These are phyloP conservation scores for Holcopasites calliopsidis DNA, from an alignment of 1,140 invertebrate genomes.

Conservation along the genomic window DNA sequence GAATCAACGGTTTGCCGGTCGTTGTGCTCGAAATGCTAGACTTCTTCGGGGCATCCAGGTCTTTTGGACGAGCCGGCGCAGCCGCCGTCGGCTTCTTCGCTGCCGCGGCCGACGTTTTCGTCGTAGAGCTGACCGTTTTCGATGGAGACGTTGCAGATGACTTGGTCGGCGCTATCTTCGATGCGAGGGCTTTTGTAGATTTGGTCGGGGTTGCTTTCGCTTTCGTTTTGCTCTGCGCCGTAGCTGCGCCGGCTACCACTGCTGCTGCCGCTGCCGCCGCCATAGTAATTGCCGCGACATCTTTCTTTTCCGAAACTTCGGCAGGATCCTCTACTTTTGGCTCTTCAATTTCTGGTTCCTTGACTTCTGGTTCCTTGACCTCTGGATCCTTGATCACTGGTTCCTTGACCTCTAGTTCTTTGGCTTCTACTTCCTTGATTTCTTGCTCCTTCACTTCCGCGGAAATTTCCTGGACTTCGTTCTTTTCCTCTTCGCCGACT, in stretches of 20 bases:
- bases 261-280: constrained; percentile 66
- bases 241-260: constrained; percentile 50
- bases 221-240: constrained; percentile 56
- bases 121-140: constrained; percentile 60
- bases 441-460: background rate
- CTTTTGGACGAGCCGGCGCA: constrained; percentile 50
- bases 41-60: constrained; percentile 59
- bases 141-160: constrained; percentile 71
- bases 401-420: background rate
- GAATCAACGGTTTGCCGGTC: constrained; percentile 40
- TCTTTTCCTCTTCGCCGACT: background rate
- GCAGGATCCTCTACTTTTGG: background rate
- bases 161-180: constrained; percentile 63
- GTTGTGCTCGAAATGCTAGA: constrained; percentile 38
- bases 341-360: background rate
- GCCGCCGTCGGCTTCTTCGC: constrained; percentile 63
- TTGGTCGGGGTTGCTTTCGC: constrained; percentile 54
- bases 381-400: background rate
- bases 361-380: background rate
- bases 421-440: background rate
- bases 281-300: constrained; percentile 46
- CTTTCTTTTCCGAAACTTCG: background rate
- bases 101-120: constrained; percentile 55
- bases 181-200: constrained; percentile 53
- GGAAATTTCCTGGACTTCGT: background rate